Evolutionary conservation across 2,888 invertebrate species (phyloP).

Genomic region (Abrostola tripartita): DNA sequence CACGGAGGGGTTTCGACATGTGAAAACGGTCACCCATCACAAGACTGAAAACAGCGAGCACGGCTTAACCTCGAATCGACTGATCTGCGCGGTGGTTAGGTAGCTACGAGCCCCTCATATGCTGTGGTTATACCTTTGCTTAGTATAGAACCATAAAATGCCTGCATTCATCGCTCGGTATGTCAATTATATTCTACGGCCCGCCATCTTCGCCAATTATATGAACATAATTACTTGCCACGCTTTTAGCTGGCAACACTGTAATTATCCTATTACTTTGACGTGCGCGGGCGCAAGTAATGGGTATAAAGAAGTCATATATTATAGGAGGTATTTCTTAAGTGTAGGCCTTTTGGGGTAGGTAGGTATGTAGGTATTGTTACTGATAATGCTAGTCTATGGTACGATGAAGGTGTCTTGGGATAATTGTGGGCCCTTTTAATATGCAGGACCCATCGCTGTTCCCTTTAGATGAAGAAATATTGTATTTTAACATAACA

Average conservation of each 20-base stretch:
- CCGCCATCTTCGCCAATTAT: constrained; percentile 47
- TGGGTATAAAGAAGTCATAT: constrained; percentile 51
- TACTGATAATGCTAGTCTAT: neutral
- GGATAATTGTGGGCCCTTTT: too few species aligned
- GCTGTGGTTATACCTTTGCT: neutral
- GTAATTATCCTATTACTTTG: constrained; percentile 59
- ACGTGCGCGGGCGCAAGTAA: constrained; percentile 41
- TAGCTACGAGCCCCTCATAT: too few species aligned
- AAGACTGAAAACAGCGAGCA: too few species aligned
- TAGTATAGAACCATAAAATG: constrained; percentile 9
- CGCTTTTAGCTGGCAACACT: constrained; percentile 52
- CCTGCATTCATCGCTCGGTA: constrained; percentile 20
- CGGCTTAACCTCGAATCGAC: too few species aligned
- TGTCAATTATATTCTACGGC: constrained; percentile 40
- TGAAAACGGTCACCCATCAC: too few species aligned
- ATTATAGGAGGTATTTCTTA: constrained; percentile 27
- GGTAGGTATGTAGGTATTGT: constrained; percentile 1
- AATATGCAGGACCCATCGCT: too few species aligned
- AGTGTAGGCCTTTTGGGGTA: constrained; percentile 9
- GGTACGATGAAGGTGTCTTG: too few species aligned
- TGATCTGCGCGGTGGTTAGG: too few species aligned
- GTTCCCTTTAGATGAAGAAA: too few species aligned
- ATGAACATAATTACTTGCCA: constrained; percentile 49
- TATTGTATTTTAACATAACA: too few species aligned
- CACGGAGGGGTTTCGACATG: too few species aligned